Evolutionary conservation across 1,140 invertebrate species (phyloP).

Genomic region (Streblospio benedicti): DNA sequence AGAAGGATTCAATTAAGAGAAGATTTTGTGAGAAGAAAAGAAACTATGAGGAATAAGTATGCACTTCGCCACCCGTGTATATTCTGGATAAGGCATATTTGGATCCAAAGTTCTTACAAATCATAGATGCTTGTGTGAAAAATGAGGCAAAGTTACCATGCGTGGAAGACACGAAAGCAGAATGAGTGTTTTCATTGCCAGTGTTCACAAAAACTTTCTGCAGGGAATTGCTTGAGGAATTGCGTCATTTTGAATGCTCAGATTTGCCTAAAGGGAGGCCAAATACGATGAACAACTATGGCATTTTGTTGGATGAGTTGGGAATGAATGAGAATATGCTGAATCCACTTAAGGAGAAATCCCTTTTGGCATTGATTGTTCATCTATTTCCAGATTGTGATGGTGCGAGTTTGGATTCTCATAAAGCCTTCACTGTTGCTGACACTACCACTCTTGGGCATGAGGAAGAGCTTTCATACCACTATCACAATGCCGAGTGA

Average conservation of each 20-base stretch:
- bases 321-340: conserved; percentile 47
- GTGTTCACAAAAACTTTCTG: conserved; percentile 48
- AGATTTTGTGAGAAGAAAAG: no score
- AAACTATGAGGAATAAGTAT: no score
- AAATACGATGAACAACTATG: conserved; percentile 51
- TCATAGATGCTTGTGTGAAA: no score
- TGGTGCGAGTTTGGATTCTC: conserved; percentile 43
- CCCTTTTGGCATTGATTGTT: conserved; percentile 36
- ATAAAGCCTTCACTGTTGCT: conserved; percentile 47
- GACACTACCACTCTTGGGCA: conserved; percentile 38
- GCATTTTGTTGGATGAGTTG: conserved; percentile 46
- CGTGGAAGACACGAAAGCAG: no score
- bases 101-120: no score
- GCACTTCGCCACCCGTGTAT: no score
- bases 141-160: no score
- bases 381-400: conserved; percentile 43
- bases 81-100: no score
- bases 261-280: conserved; percentile 46
- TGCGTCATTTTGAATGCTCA: conserved; percentile 43
- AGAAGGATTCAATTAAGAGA: no score
- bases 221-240: conserved; percentile 38
- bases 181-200: conserved; percentile 38
- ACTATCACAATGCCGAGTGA: conserved; percentile 50
- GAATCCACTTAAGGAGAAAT: conserved; percentile 34
- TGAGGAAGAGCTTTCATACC: conserved; percentile 44